Percentiles rank a stretch among this genome's conserved stretches.
Conservation (phyloP, 2,797 vertebrate species). For the Phaenicophaeus curvirostris region DNA sequence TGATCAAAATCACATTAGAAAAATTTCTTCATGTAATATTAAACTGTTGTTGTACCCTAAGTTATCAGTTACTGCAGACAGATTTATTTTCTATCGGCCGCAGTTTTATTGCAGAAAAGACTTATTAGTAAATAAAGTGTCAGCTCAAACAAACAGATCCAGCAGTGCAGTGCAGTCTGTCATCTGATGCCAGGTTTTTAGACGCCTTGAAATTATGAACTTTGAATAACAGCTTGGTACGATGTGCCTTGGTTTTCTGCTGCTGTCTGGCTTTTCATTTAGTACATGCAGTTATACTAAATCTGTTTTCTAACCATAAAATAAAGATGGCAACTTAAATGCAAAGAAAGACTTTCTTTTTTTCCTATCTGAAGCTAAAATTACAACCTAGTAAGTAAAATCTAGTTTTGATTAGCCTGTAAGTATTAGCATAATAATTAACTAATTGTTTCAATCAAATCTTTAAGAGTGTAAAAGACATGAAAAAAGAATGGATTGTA, state of each 20-base stretch:
- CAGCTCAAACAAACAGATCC: neutral
- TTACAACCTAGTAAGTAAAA: neutral
- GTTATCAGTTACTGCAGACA: neutral
- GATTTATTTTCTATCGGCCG: neutral
- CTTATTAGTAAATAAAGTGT: neutral
- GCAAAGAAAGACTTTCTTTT: neutral
- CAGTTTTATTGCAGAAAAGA: neutral
- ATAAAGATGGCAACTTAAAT: neutral
- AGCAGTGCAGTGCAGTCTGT: neutral
- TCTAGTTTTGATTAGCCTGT: neutral
- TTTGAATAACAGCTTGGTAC: neutral
- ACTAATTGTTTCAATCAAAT: neutral
- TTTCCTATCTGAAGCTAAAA: neutral
- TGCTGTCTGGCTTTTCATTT: neutral
- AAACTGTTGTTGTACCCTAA: neutral
- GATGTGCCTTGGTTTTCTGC: neutral
- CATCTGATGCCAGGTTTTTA: neutral
- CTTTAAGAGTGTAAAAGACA: neutral
- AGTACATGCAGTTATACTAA: neutral
- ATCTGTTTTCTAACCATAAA: neutral
- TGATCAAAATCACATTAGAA: constrained; percentile 18
- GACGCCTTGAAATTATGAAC: neutral
- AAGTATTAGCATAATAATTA: neutral
- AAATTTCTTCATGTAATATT: constrained; percentile 21
- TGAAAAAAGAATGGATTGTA: neutral